Evolutionary conservation across 1,140 invertebrate species (phyloP), one percentile per base, ranked within the genome.

Genomic region (Drosophila subobscura): DNA sequence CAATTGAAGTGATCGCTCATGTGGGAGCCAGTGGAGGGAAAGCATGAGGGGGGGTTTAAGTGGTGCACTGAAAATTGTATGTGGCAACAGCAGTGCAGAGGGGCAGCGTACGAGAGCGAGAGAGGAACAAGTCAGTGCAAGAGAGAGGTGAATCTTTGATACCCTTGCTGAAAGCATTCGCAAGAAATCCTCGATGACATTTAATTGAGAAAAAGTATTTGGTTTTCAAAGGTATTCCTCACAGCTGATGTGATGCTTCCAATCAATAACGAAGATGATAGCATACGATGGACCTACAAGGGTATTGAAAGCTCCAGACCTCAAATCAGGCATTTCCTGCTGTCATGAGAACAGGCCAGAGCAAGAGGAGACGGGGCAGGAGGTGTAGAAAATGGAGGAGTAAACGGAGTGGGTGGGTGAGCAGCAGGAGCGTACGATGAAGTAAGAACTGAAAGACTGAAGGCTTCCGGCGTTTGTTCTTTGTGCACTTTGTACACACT

Each of bases 1-100:
- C 80, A 79, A 76, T 85, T 85, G 73, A 80, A 79, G 80, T 54
- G 72, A 84, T 81, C 78, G 67, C 54, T 80, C 66, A 57, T 75
- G 52, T 55, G 70, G 60, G 70, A 73, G 41, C 51, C 50, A 23
- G 29, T 20, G 16, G 0, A 25, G 33, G 41, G 6, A 16, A 70
- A 37, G 12, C 14, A 23, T 3, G 29, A 12, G 45, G 10, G 14
- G 40, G 33, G 27, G 33, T 47, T 12, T 41, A 23, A 3, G 47
- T 60, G 45, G 56, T 63, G 58, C 63, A 60, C 52, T 63, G 60
- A 51, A 74, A 66, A 59, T 83, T 60, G 51, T 22, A 57, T 83
- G 60, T 57, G 60, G 42, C 79, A 58, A 45, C 52, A 57, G 42
- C 29, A 20, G 47, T 42, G 37, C 40, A 56, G 67, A 51, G 45